A percentile compares a stretch with the other conserved stretches of the same genome.
These are phyloP conservation scores for Ochropacha duplaris DNA, from an alignment of 2,888 invertebrate genomes.

Conservation along the genomic window DNA sequence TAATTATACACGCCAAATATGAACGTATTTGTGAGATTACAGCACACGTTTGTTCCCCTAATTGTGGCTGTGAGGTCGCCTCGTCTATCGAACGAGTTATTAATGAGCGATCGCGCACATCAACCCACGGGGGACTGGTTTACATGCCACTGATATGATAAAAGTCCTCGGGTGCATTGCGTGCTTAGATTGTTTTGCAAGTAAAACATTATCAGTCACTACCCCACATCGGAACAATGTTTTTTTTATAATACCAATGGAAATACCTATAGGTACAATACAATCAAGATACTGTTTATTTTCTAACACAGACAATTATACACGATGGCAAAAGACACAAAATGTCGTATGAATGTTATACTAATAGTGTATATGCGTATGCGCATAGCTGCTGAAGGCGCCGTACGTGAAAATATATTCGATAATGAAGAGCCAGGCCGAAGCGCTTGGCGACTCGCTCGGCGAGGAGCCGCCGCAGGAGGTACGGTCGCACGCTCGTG, in stretches of 20 bases:
- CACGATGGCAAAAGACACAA: conserved; percentile 35
- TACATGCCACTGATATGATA: conserved; percentile 19
- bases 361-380: conserved; percentile 39
- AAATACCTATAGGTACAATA: background rate
- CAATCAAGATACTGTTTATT: background rate
- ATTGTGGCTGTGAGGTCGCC: background rate
- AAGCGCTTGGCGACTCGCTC: conserved; percentile 81
- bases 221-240: conserved; percentile 16
- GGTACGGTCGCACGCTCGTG: conserved; percentile 51
- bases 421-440: conserved; percentile 96
- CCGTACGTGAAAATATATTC: conserved; percentile 98
- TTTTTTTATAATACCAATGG: conserved; percentile 7
- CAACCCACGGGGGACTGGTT: conserved; percentile 17
- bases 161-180: conserved; percentile 11
- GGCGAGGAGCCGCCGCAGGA: conserved; percentile 79
- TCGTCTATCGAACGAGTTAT: too few relatives aligned
- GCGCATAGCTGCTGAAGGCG: conserved; percentile 94
- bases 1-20: conserved; percentile 39
- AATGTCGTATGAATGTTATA: conserved; percentile 20
- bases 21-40: conserved; percentile 15
- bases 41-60: background rate
- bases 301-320: conserved; percentile 15
- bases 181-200: conserved; percentile 9
- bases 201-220: conserved; percentile 17
- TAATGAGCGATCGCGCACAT: background rate